Evolutionary conservation across 53 echinoderm and acorn worm species (phyloP).

Genomic region (Pentamera pediparva): DNA sequence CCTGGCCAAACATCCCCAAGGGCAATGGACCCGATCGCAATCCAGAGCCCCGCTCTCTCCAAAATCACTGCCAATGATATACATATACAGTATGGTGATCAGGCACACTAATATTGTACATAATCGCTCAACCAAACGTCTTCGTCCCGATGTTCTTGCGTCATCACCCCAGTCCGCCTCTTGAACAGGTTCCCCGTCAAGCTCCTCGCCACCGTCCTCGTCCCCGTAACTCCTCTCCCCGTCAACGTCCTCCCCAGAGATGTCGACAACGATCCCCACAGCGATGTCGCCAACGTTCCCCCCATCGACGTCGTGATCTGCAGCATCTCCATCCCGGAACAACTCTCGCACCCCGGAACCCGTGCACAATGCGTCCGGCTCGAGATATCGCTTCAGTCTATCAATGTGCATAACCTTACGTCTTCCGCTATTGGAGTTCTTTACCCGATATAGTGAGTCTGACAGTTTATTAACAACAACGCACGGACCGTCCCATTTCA

Average conservation of each 20-base stretch:
- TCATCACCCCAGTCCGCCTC: background rate
- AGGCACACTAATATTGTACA: constrained; percentile 8
- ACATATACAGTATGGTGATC: background rate
- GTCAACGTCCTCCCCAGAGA: background rate
- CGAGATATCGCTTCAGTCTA: constrained; percentile 25
- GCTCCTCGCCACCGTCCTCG: background rate
- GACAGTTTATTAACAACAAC: constrained; percentile 16
- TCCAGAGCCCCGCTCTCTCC: background rate
- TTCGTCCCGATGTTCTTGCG: background rate
- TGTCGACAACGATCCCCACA: background rate
- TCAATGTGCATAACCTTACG: constrained; percentile 43
- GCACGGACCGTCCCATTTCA: constrained; percentile 36
- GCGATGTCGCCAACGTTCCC: background rate
- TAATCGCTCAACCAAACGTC: constrained; percentile 7
- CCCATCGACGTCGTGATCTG: background rate
- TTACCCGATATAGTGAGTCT: constrained; percentile 6
- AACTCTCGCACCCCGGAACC: background rate
- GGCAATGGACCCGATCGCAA: background rate
- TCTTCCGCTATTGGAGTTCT: background rate
- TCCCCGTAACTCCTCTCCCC: background rate
- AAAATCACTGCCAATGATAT: background rate
- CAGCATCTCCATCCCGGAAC: background rate
- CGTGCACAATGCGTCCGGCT: background rate
- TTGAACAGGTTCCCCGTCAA: too few species aligned
- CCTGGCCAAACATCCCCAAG: background rate